Evolutionary conservation across 2,888 invertebrate genomes (phyloP).

Genomic region (Drosophila niveifrons): DNA sequence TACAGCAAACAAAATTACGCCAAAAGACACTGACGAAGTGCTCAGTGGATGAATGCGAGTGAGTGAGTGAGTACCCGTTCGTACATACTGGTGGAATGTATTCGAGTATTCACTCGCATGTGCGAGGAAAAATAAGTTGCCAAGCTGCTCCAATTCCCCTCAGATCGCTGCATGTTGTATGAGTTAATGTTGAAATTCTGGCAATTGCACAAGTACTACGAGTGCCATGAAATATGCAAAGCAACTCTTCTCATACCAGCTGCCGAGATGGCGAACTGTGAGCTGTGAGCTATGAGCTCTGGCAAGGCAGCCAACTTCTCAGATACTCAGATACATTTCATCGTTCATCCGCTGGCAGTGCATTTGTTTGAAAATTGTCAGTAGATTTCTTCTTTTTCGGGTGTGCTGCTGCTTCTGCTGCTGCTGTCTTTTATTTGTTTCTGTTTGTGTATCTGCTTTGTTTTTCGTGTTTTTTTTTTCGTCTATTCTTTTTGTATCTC

Average conservation of each 20-base stretch:
- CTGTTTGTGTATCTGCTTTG: neutral
- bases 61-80: conserved; percentile 20
- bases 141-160: conserved; percentile 52
- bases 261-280: conserved; percentile 5
- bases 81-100: conserved; percentile 17
- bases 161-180: conserved; percentile 49
- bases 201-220: conserved; percentile 55
- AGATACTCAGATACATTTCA: conserved; percentile 44
- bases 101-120: conserved; percentile 1
- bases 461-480: conserved; percentile 19
- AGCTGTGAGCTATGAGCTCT: neutral
- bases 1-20: conserved; percentile 69
- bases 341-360: conserved; percentile 34
- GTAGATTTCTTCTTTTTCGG: conserved; percentile 32
- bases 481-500: conserved; percentile 11
- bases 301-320: conserved; percentile 24
- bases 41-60: conserved; percentile 36
- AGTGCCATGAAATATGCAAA: conserved; percentile 76
- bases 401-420: conserved; percentile 8
- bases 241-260: conserved; percentile 59
- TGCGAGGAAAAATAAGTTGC: conserved; percentile 23
- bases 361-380: conserved; percentile 50
- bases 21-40: conserved; percentile 76
- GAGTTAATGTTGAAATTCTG: conserved; percentile 66
- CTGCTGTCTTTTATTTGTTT: conserved; percentile 22